Base-by-base conservation (phyloP, 2,113 vertebrate species). In the Ivindomyrus marchei region DNA sequence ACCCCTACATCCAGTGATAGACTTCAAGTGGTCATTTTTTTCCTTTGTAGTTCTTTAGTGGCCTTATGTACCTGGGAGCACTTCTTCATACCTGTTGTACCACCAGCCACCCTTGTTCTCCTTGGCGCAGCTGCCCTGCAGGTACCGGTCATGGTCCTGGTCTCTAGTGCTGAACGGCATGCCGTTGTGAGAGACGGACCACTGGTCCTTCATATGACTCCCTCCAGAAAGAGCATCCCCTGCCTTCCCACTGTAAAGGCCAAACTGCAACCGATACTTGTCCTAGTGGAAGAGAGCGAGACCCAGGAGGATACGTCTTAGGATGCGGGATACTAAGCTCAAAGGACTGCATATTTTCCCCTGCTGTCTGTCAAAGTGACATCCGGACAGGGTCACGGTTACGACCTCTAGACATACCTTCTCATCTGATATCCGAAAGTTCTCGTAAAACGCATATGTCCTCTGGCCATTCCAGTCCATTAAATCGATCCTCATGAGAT, bases 141-240 rank as follows among this genome's bases (percentile, higher is more conserved):
- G 91, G 92, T 95, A 98, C 47, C 96, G 96, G 91, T 98, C 98
- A 0, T 97, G 96, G 90, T 98, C 98, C 94, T 96, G 96, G 92
- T 98, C 97, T 77, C 89, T 94, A 50, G 97, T 97, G 94, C 95
- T 97, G 94, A 98, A 98, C 77, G 95, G 95, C 98, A 98, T 98
- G 74, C 97, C 96, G 50, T 93, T 94, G 92, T 96, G 95, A 39
- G 94, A 96, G 80, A 95, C 93, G 45, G 97, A 98, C 98, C 98
- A 98, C 91, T 97, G 97, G 50, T 95, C 93, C 91, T 97, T 95
- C 95, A 96, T 96, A 62, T 93, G 95, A 21, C 93, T 93, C 13
- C 97, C 97, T 47, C 97, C 97, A 49, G 95, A 96, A 90, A 98
- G 93, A 91, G 96, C 97, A 85, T 98, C 96, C 0, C 97, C 97